Percentiles rank a stretch among this genome's conserved stretches.
Conservation (phyloP, 1,140 invertebrate species). For the Pomacea maculata region DNA sequence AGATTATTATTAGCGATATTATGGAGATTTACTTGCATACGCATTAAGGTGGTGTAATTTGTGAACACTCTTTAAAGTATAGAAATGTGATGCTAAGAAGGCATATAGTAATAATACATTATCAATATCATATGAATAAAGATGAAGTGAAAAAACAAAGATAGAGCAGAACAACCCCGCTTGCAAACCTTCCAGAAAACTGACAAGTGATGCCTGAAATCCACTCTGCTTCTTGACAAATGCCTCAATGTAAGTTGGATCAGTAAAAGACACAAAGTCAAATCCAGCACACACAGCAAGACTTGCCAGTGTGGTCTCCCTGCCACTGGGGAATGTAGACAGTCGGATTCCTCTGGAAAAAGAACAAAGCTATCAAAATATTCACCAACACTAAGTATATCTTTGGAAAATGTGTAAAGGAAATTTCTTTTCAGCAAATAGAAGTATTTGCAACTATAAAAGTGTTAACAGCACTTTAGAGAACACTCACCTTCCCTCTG, state of each 20-base stretch:
- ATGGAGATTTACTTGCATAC: neutral
- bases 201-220: constrained; percentile 17
- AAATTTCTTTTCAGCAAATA: neutral
- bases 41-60: neutral
- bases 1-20: too few species aligned
- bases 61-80: neutral
- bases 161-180: neutral
- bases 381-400: neutral
- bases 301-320: constrained; percentile 16
- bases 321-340: neutral
- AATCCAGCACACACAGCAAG: constrained; percentile 30
- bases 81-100: too few species aligned
- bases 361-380: neutral
- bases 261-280: constrained; percentile 22
- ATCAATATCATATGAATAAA: neutral
- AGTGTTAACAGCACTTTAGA: too few species aligned
- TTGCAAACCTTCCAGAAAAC: constrained; percentile 19
- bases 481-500: too few species aligned
- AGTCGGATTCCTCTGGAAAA: constrained; percentile 22
- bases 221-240: constrained; percentile 34
- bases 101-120: too few species aligned
- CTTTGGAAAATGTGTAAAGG: neutral
- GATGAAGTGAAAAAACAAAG: neutral
- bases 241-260: constrained; percentile 20
- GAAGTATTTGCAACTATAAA: neutral